A percentile compares a stretch with the other conserved stretches of the same genome.
Conservation (phyloP, 2,797 vertebrate genomes). For the Acipenser oxyrinchus region DNA sequence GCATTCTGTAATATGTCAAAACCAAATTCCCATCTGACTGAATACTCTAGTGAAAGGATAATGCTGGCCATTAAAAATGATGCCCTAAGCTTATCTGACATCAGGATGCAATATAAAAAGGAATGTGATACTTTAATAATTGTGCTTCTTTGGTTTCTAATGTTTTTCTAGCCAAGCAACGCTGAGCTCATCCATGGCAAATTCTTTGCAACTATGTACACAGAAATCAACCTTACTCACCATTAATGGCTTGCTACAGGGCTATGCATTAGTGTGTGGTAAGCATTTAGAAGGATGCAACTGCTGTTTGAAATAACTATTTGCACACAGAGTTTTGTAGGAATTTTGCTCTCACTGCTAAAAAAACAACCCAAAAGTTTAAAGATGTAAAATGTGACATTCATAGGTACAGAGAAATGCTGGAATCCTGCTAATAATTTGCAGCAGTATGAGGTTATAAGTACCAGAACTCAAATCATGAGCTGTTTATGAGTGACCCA, state of each 20-base stretch:
- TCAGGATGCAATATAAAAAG: conserved; percentile 2
- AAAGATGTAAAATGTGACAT: too few relatives aligned
- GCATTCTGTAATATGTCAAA: too few relatives aligned
- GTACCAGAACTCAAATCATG: too few relatives aligned
- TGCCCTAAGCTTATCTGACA: conserved; percentile 3
- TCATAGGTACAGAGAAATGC: too few relatives aligned
- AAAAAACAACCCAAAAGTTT: background rate
- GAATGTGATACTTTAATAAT: conserved; percentile 2
- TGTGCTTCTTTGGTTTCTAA: background rate
- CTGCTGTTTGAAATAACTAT: background rate
- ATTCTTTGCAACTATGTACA: background rate
- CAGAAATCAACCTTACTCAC: background rate
- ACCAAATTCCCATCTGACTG: too few relatives aligned
- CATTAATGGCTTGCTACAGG: background rate
- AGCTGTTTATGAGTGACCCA: too few relatives aligned
- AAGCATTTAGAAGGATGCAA: background rate
- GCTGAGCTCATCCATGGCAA: too few relatives aligned
- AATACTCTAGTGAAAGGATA: too few relatives aligned
- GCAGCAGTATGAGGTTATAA: too few relatives aligned
- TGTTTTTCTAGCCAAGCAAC: conserved; percentile 1
- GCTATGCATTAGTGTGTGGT: background rate
- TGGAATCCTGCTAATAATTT: too few relatives aligned
- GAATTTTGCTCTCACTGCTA: background rate
- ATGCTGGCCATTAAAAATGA: too few relatives aligned
- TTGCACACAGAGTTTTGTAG: background rate